These are phyloP conservation scores for Achlya flavicornis DNA, from an alignment of 2,888 invertebrate species.

Conservation along the genomic window DNA sequence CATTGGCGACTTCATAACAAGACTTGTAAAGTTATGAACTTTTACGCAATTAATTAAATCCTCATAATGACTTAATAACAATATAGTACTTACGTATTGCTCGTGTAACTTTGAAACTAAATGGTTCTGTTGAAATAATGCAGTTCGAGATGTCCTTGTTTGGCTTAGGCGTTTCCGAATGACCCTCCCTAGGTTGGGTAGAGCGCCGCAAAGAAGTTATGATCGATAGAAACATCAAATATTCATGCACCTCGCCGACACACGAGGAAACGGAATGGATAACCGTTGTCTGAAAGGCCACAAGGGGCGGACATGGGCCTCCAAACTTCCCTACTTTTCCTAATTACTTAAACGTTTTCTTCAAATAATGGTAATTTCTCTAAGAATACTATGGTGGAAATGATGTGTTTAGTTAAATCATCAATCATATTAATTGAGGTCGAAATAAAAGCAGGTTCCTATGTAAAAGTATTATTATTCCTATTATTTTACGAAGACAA, in stretches of 20 bases:
- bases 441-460: neutral
- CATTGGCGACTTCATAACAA: neutral
- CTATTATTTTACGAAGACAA: constrained; percentile 3
- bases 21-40: neutral
- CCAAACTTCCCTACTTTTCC: constrained; percentile 52
- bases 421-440: neutral
- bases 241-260: constrained; percentile 69
- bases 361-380: constrained; percentile 38
- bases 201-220: constrained; percentile 73
- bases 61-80: neutral
- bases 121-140: neutral
- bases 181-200: constrained; percentile 31
- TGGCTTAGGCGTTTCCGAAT: constrained; percentile 16
- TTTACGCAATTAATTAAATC: neutral
- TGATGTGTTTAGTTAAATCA: neutral
- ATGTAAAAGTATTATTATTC: neutral
- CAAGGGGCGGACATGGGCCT: constrained; percentile 59
- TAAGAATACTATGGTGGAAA: neutral
- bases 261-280: constrained; percentile 72
- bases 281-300: constrained; percentile 75
- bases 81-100: neutral
- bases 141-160: neutral
- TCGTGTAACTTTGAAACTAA: neutral
- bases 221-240: constrained; percentile 81
- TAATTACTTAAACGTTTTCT: constrained; percentile 60